Base-by-base conservation (phyloP, 2,888 invertebrate genomes). In the Epinotia ramella region DNA sequence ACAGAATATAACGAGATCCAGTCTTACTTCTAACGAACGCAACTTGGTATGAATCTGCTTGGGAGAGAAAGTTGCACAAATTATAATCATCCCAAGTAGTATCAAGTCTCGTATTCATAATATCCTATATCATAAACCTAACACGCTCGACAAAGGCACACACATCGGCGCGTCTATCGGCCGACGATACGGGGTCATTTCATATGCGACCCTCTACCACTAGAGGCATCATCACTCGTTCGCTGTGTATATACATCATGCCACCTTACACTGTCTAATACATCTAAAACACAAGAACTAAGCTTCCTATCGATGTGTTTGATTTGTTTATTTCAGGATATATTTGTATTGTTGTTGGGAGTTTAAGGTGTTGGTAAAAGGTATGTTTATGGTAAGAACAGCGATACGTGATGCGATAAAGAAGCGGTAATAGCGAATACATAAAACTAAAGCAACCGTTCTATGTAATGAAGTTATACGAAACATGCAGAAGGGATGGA, bases 191-290 rank as follows among this genome's bases (percentile, higher is more conserved):
- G 73, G 64, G 69, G 78, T 79, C 78, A 77, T 78, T 60, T 59
- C 73, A 75, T 77, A 79, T 78, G 77, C 81, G 80, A 83, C 83
- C 86, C 86, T 84, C 90, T 90, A 90, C 85, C 82, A 83, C 88
- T 89, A 88, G 85, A 89, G 88, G 88, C 87, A 88, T 86, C 91
- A 91, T 91, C 91, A 91, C 91, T 91, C 91, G 83, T 82, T 88
- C 69, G 69, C 69, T 69, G 70, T 71, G 70, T 71, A 71, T 71
- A 71, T 71, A 71, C 70, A 71, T 63, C 70, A 71, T 71, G 70
- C 70, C 75, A 75, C 75, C 75, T 60, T 71, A 86, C 79, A 81
- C 82, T 82, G 80, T 84, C 72, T 82, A 80, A 77, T 77, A 82
- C 83, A 85, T 87, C 87, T 89, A 89, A 87, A 86, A 87, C 86